Conservation (phyloP, 2,888 invertebrate genomes). For the Eledone cirrhosa region DNA sequence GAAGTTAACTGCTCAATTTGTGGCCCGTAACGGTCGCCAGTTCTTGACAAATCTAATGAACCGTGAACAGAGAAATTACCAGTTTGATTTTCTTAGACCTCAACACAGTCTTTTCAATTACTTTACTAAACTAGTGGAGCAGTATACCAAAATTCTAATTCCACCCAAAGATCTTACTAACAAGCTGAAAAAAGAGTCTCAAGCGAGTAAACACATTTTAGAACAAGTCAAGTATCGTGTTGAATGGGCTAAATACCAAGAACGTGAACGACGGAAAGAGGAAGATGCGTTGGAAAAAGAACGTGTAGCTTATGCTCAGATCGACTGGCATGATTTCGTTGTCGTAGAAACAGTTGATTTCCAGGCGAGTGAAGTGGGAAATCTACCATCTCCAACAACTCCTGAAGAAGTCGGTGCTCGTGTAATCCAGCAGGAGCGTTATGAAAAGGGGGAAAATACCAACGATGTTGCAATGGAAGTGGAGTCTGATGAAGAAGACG, state of each 20-base stretch:
- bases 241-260: slow-evolving; percentile 96
- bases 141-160: slow-evolving; percentile 95
- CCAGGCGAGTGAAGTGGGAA: slow-evolving; percentile 88
- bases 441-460: slow-evolving; percentile 42
- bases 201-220: slow-evolving; percentile 72
- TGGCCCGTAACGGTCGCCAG: slow-evolving; percentile 96
- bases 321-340: slow-evolving; percentile 99
- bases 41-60: slow-evolving; percentile 99
- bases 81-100: slow-evolving; percentile 97
- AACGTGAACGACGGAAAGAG: slow-evolving; percentile 88
- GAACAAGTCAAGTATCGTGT: slow-evolving; percentile 94
- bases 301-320: slow-evolving; percentile 87
- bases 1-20: slow-evolving; percentile 97
- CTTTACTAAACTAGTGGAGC: slow-evolving; percentile 96
- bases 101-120: slow-evolving; percentile 98
- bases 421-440: slow-evolving; percentile 81
- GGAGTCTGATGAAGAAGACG: slow-evolving; percentile 78
- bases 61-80: slow-evolving; percentile 95
- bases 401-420: slow-evolving; percentile 96
- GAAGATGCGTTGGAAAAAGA: slow-evolving; percentile 96
- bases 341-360: slow-evolving; percentile 99
- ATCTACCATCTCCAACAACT: slow-evolving; percentile 96
- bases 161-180: slow-evolving; percentile 90
- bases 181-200: slow-evolving; percentile 79
- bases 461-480: slow-evolving; percentile 81